Base-by-base conservation (phyloP, 2,113 vertebrate genomes). In the Myrmecophaga tridactyla region DNA sequence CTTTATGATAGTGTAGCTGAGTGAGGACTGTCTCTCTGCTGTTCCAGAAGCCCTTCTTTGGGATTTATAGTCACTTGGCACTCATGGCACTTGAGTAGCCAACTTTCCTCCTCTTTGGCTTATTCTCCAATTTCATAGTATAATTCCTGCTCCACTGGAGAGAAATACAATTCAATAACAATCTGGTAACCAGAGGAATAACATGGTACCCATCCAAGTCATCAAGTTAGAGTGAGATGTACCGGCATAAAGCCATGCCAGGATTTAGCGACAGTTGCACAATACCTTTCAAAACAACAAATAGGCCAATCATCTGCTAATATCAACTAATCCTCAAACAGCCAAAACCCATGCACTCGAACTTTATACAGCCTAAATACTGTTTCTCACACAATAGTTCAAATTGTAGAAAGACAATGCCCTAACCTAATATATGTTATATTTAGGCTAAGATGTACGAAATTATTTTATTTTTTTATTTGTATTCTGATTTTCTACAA, bases 161-260 rank as follows among this genome's bases (percentile, higher is more conserved):
- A 67, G 41, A 92, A 94, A 91, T 70, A 80, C 39, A 92, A 86
- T 62, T 94, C 60, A 96, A 89, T 43, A 95, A 97, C 51, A 96
- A 27, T 58, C 21, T 48, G 36, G 69, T 84, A 94, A 95, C 90
- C 77, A 92, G 82, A 95, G 82, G 84, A 92, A 95, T 39, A 75
- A 75, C n/a, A 86, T 43, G 21, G 41, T 83, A 56, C 51, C 62
- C 17, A 83, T 92, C 86, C 94, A 97, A 90, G 25, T 70, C 75
- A n/a, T 84, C 94, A 89, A 96, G 77, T 63, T 60, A 90, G 53
- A 94, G 7, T 95, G 75, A 85, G n/a, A 80, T 51, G 48, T 65
- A 92, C 90, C 82, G 83, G 34, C 39, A 70, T 36, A 58, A 56
- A 63, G 56, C 53, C 73, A 90, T 41, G 43, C 58, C 36, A 85